Evolutionary conservation across 2,797 vertebrate genomes (phyloP), one percentile per base, ranked within the genome.

Genomic region (Emys orbicularis): DNA sequence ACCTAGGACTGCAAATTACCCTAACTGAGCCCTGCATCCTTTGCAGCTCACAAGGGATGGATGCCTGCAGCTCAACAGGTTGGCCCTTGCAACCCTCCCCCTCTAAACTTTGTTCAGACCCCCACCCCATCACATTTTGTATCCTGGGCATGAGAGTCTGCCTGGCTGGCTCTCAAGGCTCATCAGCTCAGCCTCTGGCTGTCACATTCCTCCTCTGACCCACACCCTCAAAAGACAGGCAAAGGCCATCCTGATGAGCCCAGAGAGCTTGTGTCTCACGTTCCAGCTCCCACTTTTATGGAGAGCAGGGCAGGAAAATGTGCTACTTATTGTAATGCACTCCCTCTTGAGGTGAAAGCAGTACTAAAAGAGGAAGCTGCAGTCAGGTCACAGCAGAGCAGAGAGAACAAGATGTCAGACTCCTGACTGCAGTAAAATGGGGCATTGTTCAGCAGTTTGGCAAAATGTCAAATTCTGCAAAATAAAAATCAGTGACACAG

Each of bases 401-500:
- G 56, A 90, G 90, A 90, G 83, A 77, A 96, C 79, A 97, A 97
- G 95, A 96, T 95, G 93, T 96, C 96, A 96, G 95, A 25, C 82
- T 97, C 34, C 79, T 53, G 4, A 94, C 93, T 94, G 80, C 91
- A 97, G 47, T 79, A 93, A 97, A 97, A 97, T 97, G 95, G 97
- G 92, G 96, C n/a, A 72, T 7, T 72, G 96, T 94, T 87, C 94
- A 94, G 88, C 52, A 68, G 19, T 84, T 80, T 97, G 97, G 96
- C 94, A 0, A 85, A 96, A 82, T 0, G 95, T 96, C 96, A 97
- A 89, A 88, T 90, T 74, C 87, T 2, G 87, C 92, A 44, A 88
- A 88, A 72, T 25, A 21, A 41, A 54, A 41, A 72, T 72, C 59
- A 65, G 86, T 8, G 86, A 92, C 56, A 18, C 83, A 83, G 72